Evolutionary conservation across 2,113 vertebrate species (phyloP).

Genomic region (Dryoscopus gambensis): DNA sequence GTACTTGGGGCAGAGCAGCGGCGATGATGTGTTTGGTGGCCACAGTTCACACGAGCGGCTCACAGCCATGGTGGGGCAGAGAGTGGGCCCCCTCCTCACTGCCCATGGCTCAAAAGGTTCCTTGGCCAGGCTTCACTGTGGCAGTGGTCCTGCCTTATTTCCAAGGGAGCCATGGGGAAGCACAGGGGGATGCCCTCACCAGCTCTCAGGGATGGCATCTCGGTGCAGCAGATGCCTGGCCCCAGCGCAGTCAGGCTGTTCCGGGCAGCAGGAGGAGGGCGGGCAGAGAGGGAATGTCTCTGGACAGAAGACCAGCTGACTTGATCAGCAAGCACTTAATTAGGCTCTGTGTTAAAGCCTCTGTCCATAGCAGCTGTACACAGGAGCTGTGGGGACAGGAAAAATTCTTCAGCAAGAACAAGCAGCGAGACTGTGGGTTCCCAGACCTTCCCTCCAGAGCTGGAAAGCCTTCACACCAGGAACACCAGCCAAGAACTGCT

Average conservation of each 20-base stretch:
- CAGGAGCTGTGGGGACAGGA: background rate
- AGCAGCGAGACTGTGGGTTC: background rate
- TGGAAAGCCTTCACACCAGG: background rate
- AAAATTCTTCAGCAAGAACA: background rate
- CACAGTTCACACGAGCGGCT: background rate
- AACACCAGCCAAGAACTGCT: slow-evolving; percentile 9
- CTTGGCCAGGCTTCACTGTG: background rate
- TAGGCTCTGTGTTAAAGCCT: background rate
- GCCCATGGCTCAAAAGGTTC: accelerated
- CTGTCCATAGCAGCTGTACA: background rate
- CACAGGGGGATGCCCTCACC: accelerated
- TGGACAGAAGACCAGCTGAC: background rate
- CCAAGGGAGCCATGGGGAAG: background rate
- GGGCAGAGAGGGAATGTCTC: background rate
- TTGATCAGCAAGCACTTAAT: background rate
- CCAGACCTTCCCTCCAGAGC: background rate
- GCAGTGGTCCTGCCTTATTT: accelerated
- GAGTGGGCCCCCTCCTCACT: accelerated
- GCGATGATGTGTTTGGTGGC: accelerated
- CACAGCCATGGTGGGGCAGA: accelerated
- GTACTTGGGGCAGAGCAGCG: accelerated
- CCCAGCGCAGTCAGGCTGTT: background rate
- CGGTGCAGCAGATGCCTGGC: accelerated
- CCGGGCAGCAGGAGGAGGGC: background rate
- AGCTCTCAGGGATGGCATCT: background rate